A percentile compares a stretch with the other conserved stretches of the same genome.
phyloP scores from a whole-genome alignment of 2,797 vertebrate species.

The Myotis pilosus region DNA sequence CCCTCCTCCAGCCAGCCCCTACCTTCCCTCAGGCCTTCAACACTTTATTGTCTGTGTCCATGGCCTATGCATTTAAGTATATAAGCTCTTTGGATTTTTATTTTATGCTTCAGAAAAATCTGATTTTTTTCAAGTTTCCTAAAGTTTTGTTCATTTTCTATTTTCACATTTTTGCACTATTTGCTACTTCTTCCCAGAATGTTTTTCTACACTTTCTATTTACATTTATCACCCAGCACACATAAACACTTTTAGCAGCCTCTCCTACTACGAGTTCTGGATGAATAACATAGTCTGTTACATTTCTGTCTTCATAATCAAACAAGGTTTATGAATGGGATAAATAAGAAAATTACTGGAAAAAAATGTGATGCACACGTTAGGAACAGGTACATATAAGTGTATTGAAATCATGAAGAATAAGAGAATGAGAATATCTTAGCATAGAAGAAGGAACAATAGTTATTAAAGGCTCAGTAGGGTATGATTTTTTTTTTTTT shows the following conservation, averaged over 20 bases:
- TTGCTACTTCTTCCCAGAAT: background rate
- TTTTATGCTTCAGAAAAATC: background rate
- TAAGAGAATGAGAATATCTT: background rate
- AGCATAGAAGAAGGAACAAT: background rate
- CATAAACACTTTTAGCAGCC: background rate
- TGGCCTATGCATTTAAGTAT: background rate
- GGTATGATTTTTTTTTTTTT: too few species aligned
- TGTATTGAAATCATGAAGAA: background rate
- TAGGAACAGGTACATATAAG: background rate
- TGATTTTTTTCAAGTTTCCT: background rate
- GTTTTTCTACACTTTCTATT: background rate
- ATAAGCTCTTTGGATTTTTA: too few species aligned
- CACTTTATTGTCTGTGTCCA: too few species aligned
- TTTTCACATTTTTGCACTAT: background rate
- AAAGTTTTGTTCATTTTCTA: background rate
- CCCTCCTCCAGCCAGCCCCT: too few species aligned
- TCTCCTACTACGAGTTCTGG: background rate
- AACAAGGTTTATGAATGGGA: background rate
- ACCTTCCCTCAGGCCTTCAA: too few species aligned
- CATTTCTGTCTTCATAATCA: background rate
- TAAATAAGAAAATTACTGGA: background rate
- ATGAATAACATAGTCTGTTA: background rate
- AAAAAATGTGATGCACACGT: background rate
- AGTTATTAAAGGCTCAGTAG: background rate
- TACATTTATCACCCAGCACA: background rate